Conservation (phyloP, 2,888 invertebrate genomes). For the Trichopoda pennipes region DNA sequence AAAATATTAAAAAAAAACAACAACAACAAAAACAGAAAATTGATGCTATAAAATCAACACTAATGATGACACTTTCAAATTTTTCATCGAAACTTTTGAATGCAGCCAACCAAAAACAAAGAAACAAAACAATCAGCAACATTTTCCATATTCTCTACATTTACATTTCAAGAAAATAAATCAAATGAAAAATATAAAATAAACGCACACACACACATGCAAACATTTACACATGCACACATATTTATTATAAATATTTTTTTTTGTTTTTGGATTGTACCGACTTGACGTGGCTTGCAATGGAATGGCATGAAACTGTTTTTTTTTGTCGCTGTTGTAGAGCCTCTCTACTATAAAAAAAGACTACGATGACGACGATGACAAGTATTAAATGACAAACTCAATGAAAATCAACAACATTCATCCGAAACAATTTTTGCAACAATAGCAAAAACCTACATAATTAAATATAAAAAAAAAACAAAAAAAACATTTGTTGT, state of each 20-base stretch:
- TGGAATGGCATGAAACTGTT: not conserved
- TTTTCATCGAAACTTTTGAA: slow-evolving; percentile 48
- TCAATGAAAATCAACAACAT: slow-evolving; percentile 47
- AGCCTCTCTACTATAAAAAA: slow-evolving; percentile 18
- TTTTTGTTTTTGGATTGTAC: not conserved
- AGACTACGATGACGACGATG: slow-evolving; percentile 14
- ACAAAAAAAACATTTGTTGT: not conserved
- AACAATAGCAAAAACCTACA: slow-evolving; percentile 33
- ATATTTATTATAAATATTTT: not conserved
- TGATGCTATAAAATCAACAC: slow-evolving; percentile 55
- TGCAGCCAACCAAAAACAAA: slow-evolving; percentile 26
- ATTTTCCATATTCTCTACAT: not conserved
- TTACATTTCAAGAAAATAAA: slow-evolving; percentile 40
- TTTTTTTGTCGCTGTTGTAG: slow-evolving; percentile 2
- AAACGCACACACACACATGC: not conserved
- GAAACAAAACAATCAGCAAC: slow-evolving; percentile 1
- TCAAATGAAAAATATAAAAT: slow-evolving; percentile 55
- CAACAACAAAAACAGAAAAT: slow-evolving; percentile 10
- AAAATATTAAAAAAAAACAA: slow-evolving; percentile 23
- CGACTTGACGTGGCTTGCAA: slow-evolving; percentile 2
- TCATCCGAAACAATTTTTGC: slow-evolving; percentile 5
- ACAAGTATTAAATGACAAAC: slow-evolving; percentile 58
- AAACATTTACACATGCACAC: not conserved
- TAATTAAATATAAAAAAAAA: slow-evolving; percentile 37
- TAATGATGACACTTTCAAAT: slow-evolving; percentile 67